Evolutionary conservation across 1,140 invertebrate species (phyloP).

Genomic region (Paracyclopina nana): DNA sequence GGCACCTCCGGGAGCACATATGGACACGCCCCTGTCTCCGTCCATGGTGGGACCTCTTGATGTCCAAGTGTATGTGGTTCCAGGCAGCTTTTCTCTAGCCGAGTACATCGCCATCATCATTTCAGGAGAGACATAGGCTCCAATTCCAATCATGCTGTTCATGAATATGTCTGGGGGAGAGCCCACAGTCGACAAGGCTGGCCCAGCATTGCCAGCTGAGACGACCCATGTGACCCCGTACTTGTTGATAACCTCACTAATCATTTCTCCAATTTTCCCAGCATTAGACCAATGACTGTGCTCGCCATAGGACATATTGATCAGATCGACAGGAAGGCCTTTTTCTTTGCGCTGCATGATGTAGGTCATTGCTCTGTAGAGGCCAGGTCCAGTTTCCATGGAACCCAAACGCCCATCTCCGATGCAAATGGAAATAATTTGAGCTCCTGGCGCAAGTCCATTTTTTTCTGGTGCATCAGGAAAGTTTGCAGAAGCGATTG

Average conservation of each 20-base stretch:
- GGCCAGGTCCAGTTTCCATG: conserved; percentile 87
- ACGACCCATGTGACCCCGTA: conserved; percentile 76
- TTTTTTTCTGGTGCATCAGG: conserved; percentile 71
- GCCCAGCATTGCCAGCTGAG: conserved; percentile 85
- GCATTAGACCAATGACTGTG: conserved; percentile 66
- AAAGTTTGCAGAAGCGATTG: conserved; percentile 80
- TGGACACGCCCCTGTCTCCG: conserved; percentile 62
- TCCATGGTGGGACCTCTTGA: conserved; percentile 61
- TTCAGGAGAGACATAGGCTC: conserved; percentile 85
- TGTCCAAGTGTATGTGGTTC: conserved; percentile 83
- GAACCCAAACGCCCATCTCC: conserved; percentile 67
- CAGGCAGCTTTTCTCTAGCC: conserved; percentile 54
- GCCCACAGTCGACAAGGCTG: conserved; percentile 73
- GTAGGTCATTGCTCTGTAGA: conserved; percentile 72
- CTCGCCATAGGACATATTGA: conserved; percentile 98
- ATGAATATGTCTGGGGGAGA: conserved; percentile 71
- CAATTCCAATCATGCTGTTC: conserved; percentile 65
- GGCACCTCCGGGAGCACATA: conserved; percentile 88
- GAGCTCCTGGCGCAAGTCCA: conserved; percentile 87
- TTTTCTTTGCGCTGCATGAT: conserved; percentile 49
- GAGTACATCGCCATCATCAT: conserved; percentile 82
- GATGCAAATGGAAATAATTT: conserved; percentile 79
- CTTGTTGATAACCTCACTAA: conserved; percentile 75
- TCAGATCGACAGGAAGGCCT: conserved; percentile 61
- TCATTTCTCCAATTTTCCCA: conserved; percentile 63